A percentile compares a stretch with the other conserved stretches of the same genome.
Conservation (phyloP, 1,140 invertebrate genomes). For the Lordiphosa mommai region DNA sequence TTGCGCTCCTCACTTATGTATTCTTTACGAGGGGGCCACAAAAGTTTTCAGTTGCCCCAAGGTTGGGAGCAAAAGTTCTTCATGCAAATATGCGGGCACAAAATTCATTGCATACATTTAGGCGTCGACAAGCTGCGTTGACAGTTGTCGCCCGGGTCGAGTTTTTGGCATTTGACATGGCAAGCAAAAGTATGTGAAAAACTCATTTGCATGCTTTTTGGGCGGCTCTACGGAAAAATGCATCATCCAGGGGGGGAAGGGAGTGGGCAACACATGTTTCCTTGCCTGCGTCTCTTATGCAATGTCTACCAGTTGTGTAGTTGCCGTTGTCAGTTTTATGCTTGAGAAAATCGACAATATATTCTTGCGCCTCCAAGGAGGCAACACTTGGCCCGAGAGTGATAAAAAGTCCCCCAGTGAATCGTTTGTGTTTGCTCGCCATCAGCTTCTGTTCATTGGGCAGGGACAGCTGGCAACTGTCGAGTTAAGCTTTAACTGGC, state of each 20-base stretch:
- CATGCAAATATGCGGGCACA: conserved; percentile 65
- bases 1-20: neutral
- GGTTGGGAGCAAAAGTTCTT: conserved; percentile 45
- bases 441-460: conserved; percentile 42
- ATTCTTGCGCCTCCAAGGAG: neutral
- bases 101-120: conserved; percentile 55
- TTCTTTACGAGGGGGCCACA: conserved; percentile 19
- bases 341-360: conserved; percentile 9
- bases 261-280: conserved; percentile 41
- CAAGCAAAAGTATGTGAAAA: conserved; percentile 1
- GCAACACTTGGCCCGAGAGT: conserved; percentile 6
- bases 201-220: conserved; percentile 63
- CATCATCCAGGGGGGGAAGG: conserved; percentile 16
- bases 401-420: conserved; percentile 18
- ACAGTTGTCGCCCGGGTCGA: conserved; percentile 48
- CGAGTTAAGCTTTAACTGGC: conserved; percentile 40
- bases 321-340: conserved; percentile 1
- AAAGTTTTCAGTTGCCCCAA: conserved; percentile 35
- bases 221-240: conserved; percentile 38
- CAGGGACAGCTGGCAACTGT: conserved; percentile 32
- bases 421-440: conserved; percentile 30
- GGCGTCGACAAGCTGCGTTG: conserved; percentile 57
- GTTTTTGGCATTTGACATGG: conserved; percentile 28
- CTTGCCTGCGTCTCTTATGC: neutral
- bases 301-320: neutral